Evolutionary conservation across 2,888 invertebrate species (phyloP).

Genomic region (Athalia cordata): DNA sequence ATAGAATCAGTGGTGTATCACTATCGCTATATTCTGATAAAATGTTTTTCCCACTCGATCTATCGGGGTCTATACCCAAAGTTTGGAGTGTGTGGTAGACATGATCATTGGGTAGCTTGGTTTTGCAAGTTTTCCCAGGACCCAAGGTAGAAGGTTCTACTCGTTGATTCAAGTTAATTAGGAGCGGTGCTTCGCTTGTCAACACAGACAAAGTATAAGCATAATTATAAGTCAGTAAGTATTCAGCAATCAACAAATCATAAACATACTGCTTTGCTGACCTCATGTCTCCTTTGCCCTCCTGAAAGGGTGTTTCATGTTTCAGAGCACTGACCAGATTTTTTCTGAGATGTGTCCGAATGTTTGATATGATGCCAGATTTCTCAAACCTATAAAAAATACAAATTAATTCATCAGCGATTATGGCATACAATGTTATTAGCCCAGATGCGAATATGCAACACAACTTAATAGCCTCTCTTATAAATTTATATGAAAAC

Average conservation of each 20-base stretch:
- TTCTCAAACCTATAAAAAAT: constrained; percentile 67
- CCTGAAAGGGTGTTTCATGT: constrained; percentile 61
- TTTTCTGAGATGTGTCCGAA: constrained; percentile 69
- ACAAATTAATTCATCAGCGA: background rate
- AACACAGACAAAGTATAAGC: constrained; percentile 69
- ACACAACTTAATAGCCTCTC: constrained; percentile 4
- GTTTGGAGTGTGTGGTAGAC: constrained; percentile 67
- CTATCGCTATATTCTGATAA: constrained; percentile 62
- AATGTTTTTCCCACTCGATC: constrained; percentile 61
- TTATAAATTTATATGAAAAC: background rate
- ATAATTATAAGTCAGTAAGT: constrained; percentile 69
- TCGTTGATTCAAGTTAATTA: constrained; percentile 66
- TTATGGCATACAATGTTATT: constrained; percentile 1
- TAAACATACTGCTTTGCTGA: constrained; percentile 70
- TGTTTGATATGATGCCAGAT: constrained; percentile 69
- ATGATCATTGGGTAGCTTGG: constrained; percentile 67
- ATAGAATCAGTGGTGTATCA: constrained; percentile 64
- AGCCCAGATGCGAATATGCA: constrained; percentile 7
- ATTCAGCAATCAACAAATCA: constrained; percentile 70
- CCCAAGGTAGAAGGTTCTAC: constrained; percentile 46
- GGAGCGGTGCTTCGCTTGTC: constrained; percentile 69
- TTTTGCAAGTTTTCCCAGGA: constrained; percentile 48
- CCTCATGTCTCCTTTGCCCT: constrained; percentile 55
- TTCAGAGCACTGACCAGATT: constrained; percentile 69
- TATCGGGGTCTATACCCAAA: constrained; percentile 64